Conservation (phyloP, 2,113 vertebrate species). For the Philantomba maxwellii region DNA sequence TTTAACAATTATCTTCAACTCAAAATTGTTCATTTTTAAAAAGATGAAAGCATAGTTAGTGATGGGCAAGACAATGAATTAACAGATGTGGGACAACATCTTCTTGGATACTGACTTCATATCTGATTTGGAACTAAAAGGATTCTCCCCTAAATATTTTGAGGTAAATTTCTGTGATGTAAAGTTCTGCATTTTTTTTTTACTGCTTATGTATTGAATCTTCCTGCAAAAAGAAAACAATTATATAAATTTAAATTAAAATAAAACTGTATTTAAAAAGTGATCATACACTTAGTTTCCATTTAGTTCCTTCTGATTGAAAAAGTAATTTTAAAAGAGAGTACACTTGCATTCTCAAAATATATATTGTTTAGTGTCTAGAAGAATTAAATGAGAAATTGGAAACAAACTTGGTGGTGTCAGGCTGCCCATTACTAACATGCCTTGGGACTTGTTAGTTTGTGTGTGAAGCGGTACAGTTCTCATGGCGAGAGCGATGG, state of each 20-base stretch:
- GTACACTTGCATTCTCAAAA: neutral
- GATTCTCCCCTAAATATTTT: neutral
- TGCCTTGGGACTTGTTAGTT: slow-evolving; percentile 57
- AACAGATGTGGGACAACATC: neutral
- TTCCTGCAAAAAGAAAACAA: neutral
- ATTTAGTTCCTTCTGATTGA: neutral
- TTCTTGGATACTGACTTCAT: neutral
- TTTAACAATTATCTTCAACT: neutral
- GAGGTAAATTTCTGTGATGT: neutral
- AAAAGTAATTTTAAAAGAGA: neutral
- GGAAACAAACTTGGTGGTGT: neutral
- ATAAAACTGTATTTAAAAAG: neutral
- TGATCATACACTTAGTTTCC: neutral
- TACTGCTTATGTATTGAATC: neutral
- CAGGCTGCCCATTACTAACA: slow-evolving; percentile 77
- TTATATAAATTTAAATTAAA: neutral
- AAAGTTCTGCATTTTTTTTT: neutral
- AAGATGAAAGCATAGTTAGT: slow-evolving; percentile 69
- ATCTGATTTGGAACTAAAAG: neutral
- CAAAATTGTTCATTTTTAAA: slow-evolving; percentile 28
- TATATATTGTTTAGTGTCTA: neutral
- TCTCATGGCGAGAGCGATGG: slow-evolving; percentile 62
- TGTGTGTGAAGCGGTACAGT: slow-evolving; percentile 47
- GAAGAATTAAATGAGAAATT: neutral
- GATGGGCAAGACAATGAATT: slow-evolving; percentile 69